Percentiles rank a stretch among this genome's conserved stretches.
phyloP scores from a whole-genome alignment of 2,888 invertebrate species.

The Heliconius erato region DNA sequence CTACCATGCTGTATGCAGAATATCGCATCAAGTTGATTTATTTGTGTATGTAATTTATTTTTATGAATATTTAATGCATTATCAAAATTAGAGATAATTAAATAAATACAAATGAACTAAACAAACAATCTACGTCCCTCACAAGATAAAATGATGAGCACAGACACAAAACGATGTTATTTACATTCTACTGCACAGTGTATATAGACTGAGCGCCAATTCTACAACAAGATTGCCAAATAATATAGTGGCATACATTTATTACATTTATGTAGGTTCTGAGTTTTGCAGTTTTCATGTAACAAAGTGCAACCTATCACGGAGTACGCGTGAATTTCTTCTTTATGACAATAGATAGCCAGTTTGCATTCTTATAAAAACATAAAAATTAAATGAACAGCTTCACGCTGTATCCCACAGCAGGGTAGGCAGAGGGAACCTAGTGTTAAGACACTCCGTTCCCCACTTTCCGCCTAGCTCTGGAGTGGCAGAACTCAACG shows the following conservation, averaged over 20 bases:
- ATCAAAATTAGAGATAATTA: no score
- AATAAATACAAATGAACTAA: neutral
- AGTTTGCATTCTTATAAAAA: no score
- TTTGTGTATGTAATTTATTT: no score
- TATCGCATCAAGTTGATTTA: no score
- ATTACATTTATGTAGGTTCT: constrained; percentile 69
- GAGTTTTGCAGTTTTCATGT: constrained; percentile 77
- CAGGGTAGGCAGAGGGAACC: no score
- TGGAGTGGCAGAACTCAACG: no score
- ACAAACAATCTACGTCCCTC: neutral
- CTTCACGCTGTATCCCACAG: no score
- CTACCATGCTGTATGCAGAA: no score
- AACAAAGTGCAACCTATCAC: constrained; percentile 78
- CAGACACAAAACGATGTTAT: constrained; percentile 31
- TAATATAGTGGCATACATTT: constrained; percentile 63
- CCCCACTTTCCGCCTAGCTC: no score
- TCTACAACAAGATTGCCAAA: constrained; percentile 58
- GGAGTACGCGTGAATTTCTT: constrained; percentile 68
- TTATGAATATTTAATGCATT: no score
- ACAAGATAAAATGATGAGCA: neutral
- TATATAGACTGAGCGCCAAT: constrained; percentile 56
- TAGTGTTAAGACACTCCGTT: no score
- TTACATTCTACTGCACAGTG: constrained; percentile 36
- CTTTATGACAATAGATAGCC: constrained; percentile 71
- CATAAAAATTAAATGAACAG: no score